Evolutionary conservation across 2,797 vertebrate genomes (phyloP).

Genomic region (Columba guinea): DNA sequence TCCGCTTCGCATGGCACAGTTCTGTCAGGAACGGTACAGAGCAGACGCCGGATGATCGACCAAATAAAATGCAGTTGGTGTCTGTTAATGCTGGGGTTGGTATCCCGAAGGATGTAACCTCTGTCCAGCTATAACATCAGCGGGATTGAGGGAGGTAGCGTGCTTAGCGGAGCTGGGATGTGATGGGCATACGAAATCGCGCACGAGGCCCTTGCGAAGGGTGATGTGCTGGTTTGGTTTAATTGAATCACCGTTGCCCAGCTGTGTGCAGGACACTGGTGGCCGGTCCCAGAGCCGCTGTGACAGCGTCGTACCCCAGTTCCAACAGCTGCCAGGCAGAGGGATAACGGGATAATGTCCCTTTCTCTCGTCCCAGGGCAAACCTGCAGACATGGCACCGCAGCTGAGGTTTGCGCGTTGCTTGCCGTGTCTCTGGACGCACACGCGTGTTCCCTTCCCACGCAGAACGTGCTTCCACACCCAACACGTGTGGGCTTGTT

Average conservation of each 20-base stretch:
- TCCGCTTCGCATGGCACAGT: not conserved
- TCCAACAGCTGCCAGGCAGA: accelerated
- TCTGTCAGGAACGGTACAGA: not conserved
- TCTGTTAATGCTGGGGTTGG: not conserved
- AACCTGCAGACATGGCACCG: accelerated
- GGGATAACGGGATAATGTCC: not conserved
- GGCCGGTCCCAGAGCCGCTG: accelerated
- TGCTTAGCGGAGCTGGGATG: not conserved
- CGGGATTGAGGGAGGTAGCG: not conserved
- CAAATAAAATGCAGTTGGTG: not conserved
- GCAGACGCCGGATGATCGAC: not conserved
- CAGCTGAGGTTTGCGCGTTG: accelerated
- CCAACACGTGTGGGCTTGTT: not conserved
- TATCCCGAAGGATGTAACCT: constrained; percentile 25
- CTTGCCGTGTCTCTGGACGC: not conserved
- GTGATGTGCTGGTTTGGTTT: accelerated
- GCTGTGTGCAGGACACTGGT: accelerated
- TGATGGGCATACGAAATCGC: not conserved
- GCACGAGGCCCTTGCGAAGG: not conserved
- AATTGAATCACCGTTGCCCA: accelerated
- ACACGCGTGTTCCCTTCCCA: accelerated
- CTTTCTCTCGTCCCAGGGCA: not conserved
- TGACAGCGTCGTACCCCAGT: accelerated
- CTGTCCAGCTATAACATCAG: not conserved
- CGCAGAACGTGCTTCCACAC: accelerated